phyloP scores from a whole-genome alignment of 2,113 vertebrate species.

The Oncorhynchus clarkii region DNA sequence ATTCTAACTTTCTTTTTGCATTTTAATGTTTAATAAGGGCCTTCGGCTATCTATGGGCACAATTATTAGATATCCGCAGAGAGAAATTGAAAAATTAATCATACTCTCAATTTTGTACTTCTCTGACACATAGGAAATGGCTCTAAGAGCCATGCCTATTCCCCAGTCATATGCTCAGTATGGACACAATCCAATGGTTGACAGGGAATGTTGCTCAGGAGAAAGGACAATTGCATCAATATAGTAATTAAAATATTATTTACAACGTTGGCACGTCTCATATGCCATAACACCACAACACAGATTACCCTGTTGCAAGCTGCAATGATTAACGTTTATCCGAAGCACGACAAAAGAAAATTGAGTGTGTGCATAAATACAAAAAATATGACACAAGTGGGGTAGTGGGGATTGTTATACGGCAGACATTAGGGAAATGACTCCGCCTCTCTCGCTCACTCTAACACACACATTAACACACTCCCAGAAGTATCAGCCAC shows the following conservation, averaged over 20 bases:
- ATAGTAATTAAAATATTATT: slow-evolving; percentile 60
- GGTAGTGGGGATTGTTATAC: slow-evolving; percentile 21
- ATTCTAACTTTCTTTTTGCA: slow-evolving; percentile 83
- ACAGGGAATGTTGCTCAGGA: slow-evolving; percentile 39
- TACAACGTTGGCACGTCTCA: slow-evolving; percentile 46
- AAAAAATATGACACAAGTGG: slow-evolving; percentile 29
- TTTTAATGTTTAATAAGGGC: slow-evolving; percentile 97
- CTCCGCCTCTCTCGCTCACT: slow-evolving; percentile 21
- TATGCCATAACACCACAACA: slow-evolving; percentile 2
- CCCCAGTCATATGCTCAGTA: slow-evolving; percentile 34
- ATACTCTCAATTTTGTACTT: slow-evolving; percentile 86
- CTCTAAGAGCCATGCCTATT: slow-evolving; percentile 62
- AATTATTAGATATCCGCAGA: slow-evolving; percentile 97
- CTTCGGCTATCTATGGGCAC: slow-evolving; percentile 86
- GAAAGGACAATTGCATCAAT: slow-evolving; percentile 56
- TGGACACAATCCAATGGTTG: slow-evolving; percentile 49
- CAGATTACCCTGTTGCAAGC: slow-evolving; percentile 36
- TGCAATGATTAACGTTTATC: slow-evolving; percentile 41
- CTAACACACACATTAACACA: slow-evolving; percentile 24
- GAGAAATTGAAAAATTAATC: slow-evolving; percentile 99
- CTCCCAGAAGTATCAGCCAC: slow-evolving; percentile 6
- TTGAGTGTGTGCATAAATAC: slow-evolving; percentile 34
- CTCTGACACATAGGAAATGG: slow-evolving; percentile 79
- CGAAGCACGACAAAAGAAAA: slow-evolving; percentile 7
- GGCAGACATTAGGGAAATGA: slow-evolving; percentile 45